Percentiles rank a stretch among this genome's conserved stretches.
These are phyloP conservation scores for Bhutanitis thaidina DNA, from an alignment of 2,888 invertebrate species.

Conservation along the genomic window DNA sequence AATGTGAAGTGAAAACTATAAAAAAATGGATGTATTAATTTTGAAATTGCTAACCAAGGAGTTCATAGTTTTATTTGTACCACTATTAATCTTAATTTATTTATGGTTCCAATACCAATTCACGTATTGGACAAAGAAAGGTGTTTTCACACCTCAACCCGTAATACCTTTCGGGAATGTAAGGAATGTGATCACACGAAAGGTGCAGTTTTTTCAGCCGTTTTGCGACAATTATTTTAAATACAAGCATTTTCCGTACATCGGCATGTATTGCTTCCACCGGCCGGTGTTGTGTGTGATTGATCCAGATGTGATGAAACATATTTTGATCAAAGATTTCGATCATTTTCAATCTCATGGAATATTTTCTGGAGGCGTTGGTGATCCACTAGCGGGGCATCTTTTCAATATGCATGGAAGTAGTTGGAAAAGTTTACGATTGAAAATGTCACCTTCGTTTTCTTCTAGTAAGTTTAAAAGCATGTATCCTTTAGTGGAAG, in stretches of 20 bases:
- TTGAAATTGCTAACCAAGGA: conserved; percentile 22
- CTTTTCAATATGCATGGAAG: conserved; percentile 79
- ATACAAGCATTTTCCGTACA: conserved; percentile 66
- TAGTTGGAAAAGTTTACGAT: conserved; percentile 82
- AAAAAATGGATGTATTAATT: conserved; percentile 18
- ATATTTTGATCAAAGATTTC: conserved; percentile 82
- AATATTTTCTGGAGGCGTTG: conserved; percentile 78
- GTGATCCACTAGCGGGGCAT: conserved; percentile 81
- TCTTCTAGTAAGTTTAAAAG: conserved; percentile 83
- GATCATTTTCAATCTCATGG: conserved; percentile 83
- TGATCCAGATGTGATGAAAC: conserved; percentile 81
- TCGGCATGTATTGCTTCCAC: conserved; percentile 82
- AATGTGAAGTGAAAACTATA: neutral
- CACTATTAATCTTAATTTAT: conserved; percentile 36
- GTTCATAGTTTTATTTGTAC: conserved; percentile 32
- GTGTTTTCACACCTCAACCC: conserved; percentile 77
- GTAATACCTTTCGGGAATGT: conserved; percentile 83
- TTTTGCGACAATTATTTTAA: conserved; percentile 80
- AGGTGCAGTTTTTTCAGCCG: conserved; percentile 81
- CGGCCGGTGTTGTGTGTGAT: conserved; percentile 81
- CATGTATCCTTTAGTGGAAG: conserved; percentile 81
- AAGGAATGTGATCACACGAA: conserved; percentile 71
- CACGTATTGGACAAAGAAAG: conserved; percentile 80
- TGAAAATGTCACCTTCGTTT: conserved; percentile 83
- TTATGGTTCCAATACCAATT: conserved; percentile 52